Evolutionary conservation across 2,113 vertebrate species (phyloP).

Genomic region (Burhinus oedicnemus): DNA sequence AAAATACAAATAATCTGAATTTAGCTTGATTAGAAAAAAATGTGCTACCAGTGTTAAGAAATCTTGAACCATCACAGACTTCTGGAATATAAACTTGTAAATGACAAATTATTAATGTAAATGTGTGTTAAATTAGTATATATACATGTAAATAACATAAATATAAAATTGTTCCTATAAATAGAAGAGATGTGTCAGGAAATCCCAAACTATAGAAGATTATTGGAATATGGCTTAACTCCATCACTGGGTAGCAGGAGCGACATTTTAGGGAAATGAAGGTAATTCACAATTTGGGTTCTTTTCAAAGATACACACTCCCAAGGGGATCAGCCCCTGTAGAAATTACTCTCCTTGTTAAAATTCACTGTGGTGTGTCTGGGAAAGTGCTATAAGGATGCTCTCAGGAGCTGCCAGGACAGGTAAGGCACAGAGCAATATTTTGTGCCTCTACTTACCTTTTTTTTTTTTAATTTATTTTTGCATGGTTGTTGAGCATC

Average conservation of each 20-base stretch:
- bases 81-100: neutral
- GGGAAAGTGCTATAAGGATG: accelerated
- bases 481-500: neutral
- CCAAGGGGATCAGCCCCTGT: neutral
- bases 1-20: neutral
- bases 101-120: neutral
- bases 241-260: neutral
- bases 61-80: neutral
- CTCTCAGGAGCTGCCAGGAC: neutral
- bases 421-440: neutral
- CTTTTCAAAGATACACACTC: neutral
- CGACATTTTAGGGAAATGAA: neutral
- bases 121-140: neutral
- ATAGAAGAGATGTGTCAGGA: neutral
- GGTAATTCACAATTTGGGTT: neutral
- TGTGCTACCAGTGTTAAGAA: neutral
- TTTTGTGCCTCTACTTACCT: neutral
- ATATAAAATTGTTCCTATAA: neutral
- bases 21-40: neutral
- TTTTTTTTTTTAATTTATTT: neutral
- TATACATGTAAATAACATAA: neutral
- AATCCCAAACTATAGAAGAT: neutral
- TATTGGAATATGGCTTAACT: neutral
- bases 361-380: neutral
- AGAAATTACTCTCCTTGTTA: neutral